Conservation (phyloP, 2,888 invertebrate genomes). For the Hecatera dysodea region DNA sequence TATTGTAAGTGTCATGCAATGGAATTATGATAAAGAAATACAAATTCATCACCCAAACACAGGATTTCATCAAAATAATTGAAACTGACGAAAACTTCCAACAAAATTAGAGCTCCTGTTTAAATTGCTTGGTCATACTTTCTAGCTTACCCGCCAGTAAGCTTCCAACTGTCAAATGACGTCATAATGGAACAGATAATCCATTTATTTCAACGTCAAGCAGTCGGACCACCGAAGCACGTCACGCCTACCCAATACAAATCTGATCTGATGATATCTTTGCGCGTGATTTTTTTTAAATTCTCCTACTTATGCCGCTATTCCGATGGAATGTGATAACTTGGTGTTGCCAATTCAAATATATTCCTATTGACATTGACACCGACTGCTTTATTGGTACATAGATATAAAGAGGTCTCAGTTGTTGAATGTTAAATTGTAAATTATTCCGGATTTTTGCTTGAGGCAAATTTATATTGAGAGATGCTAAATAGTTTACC, state of each 20-base stretch:
- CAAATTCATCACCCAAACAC: background rate
- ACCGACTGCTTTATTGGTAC: slow-evolving; percentile 63
- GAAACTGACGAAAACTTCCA: background rate
- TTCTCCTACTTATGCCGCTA: slow-evolving; percentile 59
- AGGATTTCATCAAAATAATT: slow-evolving; percentile 12
- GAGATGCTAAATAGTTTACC: slow-evolving; percentile 46
- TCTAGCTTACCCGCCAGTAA: slow-evolving; percentile 40
- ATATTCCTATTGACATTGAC: slow-evolving; percentile 64
- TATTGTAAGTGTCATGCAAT: background rate
- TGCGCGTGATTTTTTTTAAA: slow-evolving; percentile 73
- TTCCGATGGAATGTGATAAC: slow-evolving; percentile 70
- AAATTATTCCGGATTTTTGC: slow-evolving; percentile 62
- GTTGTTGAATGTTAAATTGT: slow-evolving; percentile 63
- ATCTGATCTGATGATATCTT: slow-evolving; percentile 73
- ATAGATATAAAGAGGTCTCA: slow-evolving; percentile 56
- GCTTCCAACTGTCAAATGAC: slow-evolving; percentile 46
- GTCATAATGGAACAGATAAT: slow-evolving; percentile 57
- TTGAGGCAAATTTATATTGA: slow-evolving; percentile 26
- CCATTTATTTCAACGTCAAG: slow-evolving; percentile 56
- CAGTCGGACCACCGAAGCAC: slow-evolving; percentile 67
- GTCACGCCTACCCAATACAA: slow-evolving; percentile 74
- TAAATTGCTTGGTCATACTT: slow-evolving; percentile 30
- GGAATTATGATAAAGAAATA: background rate
- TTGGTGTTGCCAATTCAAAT: slow-evolving; percentile 71
- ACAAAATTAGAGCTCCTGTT: slow-evolving; percentile 11